These are phyloP conservation scores for Zeus faber DNA, from an alignment of 2,113 vertebrate genomes.

Conservation along the genomic window DNA sequence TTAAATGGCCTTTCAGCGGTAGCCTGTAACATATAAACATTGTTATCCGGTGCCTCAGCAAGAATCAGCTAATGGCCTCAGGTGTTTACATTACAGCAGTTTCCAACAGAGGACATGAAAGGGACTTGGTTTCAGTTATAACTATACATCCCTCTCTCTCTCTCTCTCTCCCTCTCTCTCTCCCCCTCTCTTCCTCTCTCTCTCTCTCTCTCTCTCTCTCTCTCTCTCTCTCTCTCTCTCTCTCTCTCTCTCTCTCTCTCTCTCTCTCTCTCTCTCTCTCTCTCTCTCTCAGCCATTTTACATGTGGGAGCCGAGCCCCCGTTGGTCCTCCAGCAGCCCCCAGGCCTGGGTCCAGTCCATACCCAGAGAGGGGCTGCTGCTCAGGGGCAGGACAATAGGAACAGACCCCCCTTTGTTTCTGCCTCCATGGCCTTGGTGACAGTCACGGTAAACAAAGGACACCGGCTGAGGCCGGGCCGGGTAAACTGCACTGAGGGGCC, in stretches of 20 bases:
- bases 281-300: conserved; percentile 10
- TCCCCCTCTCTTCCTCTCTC: conserved; percentile 8
- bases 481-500: conserved; percentile 77
- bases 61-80: conserved; percentile 71
- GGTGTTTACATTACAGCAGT: conserved; percentile 71
- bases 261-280: background rate
- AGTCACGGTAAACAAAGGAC: conserved; percentile 84
- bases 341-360: conserved; percentile 53
- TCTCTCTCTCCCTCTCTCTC: conserved; percentile 25
- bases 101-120: conserved; percentile 68
- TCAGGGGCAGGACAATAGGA: conserved; percentile 84
- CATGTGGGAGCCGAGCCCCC: conserved; percentile 49
- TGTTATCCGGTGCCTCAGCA: conserved; percentile 63
- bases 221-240: conserved; percentile 22
- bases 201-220: conserved; percentile 20
- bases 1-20: conserved; percentile 66
- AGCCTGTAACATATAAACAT: conserved; percentile 70
- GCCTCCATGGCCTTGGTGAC: conserved; percentile 87
- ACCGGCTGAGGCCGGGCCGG: conserved; percentile 79
- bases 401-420: conserved; percentile 93
- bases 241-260: conserved; percentile 14
- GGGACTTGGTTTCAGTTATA: conserved; percentile 52
- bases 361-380: conserved; percentile 67
- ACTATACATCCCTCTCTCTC: conserved; percentile 51
- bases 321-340: conserved; percentile 41